phyloP scores from a whole-genome alignment of 2,113 vertebrate genomes.

The Clarias batrachus region DNA sequence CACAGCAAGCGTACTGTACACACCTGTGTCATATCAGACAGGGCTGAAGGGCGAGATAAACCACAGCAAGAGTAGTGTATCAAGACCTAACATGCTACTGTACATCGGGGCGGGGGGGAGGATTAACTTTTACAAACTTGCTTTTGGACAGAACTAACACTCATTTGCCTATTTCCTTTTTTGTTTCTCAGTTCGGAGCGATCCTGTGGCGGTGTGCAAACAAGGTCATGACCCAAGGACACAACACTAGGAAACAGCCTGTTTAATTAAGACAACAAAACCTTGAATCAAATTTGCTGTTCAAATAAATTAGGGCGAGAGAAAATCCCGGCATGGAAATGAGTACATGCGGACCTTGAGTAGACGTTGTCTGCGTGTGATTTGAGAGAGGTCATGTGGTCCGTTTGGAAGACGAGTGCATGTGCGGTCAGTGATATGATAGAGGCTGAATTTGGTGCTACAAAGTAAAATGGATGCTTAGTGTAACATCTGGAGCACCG shows the following conservation, averaged over 20 bases:
- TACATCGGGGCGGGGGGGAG: neutral
- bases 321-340: neutral
- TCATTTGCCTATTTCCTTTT: neutral
- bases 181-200: neutral
- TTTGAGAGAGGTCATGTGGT: neutral
- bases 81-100: neutral
- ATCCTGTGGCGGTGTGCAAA: neutral
- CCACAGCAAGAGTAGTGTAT: neutral
- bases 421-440: neutral
- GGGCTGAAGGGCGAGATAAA: slow-evolving; percentile 6
- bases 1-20: slow-evolving; percentile 3
- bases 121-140: neutral
- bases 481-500: neutral
- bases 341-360: neutral
- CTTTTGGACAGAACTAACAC: neutral
- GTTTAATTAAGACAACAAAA: slow-evolving; percentile 8
- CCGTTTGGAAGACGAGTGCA: neutral
- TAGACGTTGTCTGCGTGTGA: slow-evolving; percentile 4
- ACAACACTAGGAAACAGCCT: neutral
- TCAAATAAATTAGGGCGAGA: neutral
- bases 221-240: slow-evolving; percentile 21
- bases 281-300: slow-evolving; percentile 1
- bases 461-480: neutral
- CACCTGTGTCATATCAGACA: neutral
- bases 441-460: neutral